Evolutionary conservation across 2,113 vertebrate species (phyloP).

Genomic region (Pipa parva): DNA sequence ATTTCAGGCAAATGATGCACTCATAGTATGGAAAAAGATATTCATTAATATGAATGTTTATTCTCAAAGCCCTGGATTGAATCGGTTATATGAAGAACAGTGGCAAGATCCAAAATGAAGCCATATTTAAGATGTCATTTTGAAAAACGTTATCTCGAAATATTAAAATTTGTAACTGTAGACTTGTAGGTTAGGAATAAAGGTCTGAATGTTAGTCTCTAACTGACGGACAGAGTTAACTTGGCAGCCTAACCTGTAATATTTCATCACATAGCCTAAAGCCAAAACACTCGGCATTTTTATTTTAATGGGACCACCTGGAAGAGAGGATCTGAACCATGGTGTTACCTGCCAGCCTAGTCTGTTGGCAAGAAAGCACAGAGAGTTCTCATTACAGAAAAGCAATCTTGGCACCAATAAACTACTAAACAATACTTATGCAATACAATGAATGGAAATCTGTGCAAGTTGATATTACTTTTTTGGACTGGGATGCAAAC

Average conservation of each 20-base stretch:
- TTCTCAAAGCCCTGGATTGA: too few species aligned
- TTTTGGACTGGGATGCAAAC: too few species aligned
- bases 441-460: background rate
- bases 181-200: background rate
- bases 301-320: background rate
- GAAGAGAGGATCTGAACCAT: slow-evolving; percentile 7
- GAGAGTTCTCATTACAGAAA: background rate
- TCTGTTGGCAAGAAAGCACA: background rate
- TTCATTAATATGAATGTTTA: too few species aligned
- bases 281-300: background rate
- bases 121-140: too few species aligned
- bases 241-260: slow-evolving; percentile 1
- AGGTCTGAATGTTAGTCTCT: slow-evolving; percentile 2
- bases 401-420: background rate
- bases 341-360: slow-evolving; percentile 1
- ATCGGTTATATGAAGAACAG: too few species aligned
- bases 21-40: too few species aligned
- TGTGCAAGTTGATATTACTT: background rate
- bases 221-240: background rate
- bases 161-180: too few species aligned
- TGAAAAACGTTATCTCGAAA: too few species aligned
- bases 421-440: slow-evolving; percentile 1
- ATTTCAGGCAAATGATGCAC: too few species aligned
- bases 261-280: background rate
- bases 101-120: too few species aligned